Conservation (phyloP, 1,140 invertebrate species). For the Latrodectus geometricus region DNA sequence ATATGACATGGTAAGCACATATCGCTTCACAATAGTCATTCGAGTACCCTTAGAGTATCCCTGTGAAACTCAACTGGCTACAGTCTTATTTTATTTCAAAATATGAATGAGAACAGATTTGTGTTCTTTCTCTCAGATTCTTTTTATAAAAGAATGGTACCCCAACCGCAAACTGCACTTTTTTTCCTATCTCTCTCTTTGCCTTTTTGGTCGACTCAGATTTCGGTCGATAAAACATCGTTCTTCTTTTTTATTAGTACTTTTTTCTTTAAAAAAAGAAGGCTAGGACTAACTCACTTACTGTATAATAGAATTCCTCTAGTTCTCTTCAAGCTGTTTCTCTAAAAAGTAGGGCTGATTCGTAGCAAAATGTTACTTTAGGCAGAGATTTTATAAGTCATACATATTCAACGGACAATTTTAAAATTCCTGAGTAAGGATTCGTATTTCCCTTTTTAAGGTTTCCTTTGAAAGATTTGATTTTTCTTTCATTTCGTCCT, state of each 20-base stretch:
- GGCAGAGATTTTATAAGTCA: constrained; percentile 34
- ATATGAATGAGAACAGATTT: not conserved
- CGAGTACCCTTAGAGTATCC: too few species aligned
- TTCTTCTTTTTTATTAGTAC: not conserved
- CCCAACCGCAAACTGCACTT: constrained; percentile 21
- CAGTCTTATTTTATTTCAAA: too few species aligned
- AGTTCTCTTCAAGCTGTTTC: constrained; percentile 15
- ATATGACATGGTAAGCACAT: too few species aligned
- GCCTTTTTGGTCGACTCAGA: constrained; percentile 18
- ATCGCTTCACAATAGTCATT: too few species aligned
- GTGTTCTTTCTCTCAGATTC: not conserved
- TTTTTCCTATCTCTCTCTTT: constrained; percentile 18
- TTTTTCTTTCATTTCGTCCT: constrained; percentile 1
- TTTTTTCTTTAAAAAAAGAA: constrained; percentile 9
- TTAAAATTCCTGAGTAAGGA: not conserved
- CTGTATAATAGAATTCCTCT: constrained; percentile 33
- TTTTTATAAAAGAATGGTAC: constrained; percentile 15
- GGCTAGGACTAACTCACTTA: constrained; percentile 12
- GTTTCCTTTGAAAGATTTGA: not conserved
- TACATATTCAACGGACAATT: constrained; percentile 18
- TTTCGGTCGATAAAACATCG: constrained; percentile 32
- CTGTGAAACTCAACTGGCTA: too few species aligned
- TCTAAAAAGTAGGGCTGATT: not conserved
- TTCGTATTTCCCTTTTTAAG: not conserved
- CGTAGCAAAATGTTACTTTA: constrained; percentile 15